Base-by-base conservation (phyloP, 1,140 invertebrate genomes). In the Plectus sambesii region DNA sequence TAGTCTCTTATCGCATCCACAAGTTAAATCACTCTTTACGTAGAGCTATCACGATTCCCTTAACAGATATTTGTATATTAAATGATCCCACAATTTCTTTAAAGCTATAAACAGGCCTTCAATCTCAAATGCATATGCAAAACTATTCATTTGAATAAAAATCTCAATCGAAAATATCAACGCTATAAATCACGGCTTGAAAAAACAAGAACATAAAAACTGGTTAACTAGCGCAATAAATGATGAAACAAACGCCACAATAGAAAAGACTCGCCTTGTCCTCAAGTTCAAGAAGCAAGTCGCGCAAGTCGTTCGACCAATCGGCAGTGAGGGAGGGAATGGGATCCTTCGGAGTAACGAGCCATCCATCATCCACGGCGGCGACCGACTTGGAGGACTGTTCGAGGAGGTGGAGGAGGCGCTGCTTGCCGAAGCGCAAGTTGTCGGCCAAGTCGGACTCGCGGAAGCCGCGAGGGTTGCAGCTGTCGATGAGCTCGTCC, bases 271-370 rank as follows among this genome's bases (percentile, higher is more conserved):
- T n/a, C n/a, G n/a, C n/a, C 19, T 55, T 55, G 12, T 55, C 52
- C 36, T 55, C 52, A 19, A 55, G 36, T 27, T 55, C 52, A 20
- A 55, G 33, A 2, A 55, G 51, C 3, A 55, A 17, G 15, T 52
- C 48, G 17, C 48, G n/a, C 12, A 55, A 45, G 30, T 55, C 52
- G 1, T 17, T 15, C 15, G 51, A 38, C 49, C 49, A 55, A 26
- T 55, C 47, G 9, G 47, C 43, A 6, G 45, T 52, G 2, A 45
- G 42, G 8, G 44, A 19, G 2, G 27, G 29, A 15, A 15, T 44
- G 5, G 51, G 42, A 43, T 55, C 38, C 24, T 58, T 1, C 15
- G n/a, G n/a, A n/a, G n/a, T n/a, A n/a, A n/a, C n/a, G n/a, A n/a
- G n/a, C n/a, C n/a, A n/a, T n/a, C n/a, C n/a, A n/a, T 40, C 26